Evolutionary conservation across 2,797 vertebrate genomes (phyloP), one percentile per base, ranked within the genome.

Genomic region (Arrhamphus sclerolepis): DNA sequence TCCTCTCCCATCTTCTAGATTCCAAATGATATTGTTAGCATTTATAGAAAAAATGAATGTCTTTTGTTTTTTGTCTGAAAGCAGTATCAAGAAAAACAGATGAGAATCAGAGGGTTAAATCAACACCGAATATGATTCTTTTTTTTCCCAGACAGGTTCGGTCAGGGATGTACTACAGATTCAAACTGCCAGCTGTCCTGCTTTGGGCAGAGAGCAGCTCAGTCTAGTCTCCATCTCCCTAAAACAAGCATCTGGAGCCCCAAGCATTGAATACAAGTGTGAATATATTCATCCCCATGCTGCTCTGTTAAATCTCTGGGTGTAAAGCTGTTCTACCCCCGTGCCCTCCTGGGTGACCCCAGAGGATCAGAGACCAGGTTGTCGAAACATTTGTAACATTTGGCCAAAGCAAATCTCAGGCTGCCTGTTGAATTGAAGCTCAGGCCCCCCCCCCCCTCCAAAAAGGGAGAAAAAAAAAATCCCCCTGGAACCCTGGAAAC

Each of bases 371-470:
- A 92, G 88, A 91, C 89, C 92, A 92, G 88, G 91, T 94, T 94
- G 92, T 93, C 86, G 92, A 93, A 93, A 93, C 93, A 94, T 94
- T 94, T 94, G 92, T 94, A 93, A 89, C 93, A 93, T 93, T 94
- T 93, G 92, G 89, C 88, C 77, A 92, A 92, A 91, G 91, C 93
- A 93, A 93, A 93, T 93, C 89, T 90, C 77, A 78, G 81, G 71
- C 89, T 79, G 88, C 80, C 86, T 88, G 84, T 87, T 93, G 88
- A 92, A 93, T 92, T 87, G 87, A 84, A 74, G 75, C 88, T 84
- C 79, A 81, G 29, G 11, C 1, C 6, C 29, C 6, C 29, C 6
- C 29, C 6, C 29, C 6, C 29, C 8, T 5, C 34, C 11, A 80
- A 56, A 72, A 77, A 65, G n/a, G 46, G 8, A 19, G 42, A 34